phyloP scores from a whole-genome alignment of 2,888 invertebrate genomes.

The Athalia cordata region DNA sequence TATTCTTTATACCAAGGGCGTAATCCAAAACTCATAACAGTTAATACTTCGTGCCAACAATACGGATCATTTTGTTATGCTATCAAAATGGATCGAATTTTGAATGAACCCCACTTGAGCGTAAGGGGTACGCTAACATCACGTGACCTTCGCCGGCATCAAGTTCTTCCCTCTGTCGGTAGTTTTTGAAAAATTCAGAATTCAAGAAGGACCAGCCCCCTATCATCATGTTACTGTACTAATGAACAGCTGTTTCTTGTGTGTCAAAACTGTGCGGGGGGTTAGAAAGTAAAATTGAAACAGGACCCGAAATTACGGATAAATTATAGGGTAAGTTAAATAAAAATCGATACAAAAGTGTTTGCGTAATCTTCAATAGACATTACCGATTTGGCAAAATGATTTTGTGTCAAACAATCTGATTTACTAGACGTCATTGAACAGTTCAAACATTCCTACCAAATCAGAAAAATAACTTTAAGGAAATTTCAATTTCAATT shows the following conservation, averaged over 20 bases:
- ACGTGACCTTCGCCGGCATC: constrained; percentile 2
- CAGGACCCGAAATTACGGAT: constrained; percentile 29
- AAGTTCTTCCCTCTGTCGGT: constrained; percentile 13
- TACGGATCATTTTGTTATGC: no score
- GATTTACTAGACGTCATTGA: constrained; percentile 8
- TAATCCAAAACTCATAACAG: background rate
- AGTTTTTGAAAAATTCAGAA: background rate
- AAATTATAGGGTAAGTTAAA: constrained; percentile 57
- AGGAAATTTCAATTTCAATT: background rate
- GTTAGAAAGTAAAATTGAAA: constrained; percentile 55
- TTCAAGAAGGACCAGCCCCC: background rate
- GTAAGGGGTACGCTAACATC: background rate
- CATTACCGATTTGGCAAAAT: background rate
- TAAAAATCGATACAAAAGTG: background rate
- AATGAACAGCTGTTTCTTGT: constrained; percentile 64
- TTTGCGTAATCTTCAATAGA: background rate
- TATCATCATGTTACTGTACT: constrained; percentile 11
- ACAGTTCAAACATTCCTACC: constrained; percentile 1
- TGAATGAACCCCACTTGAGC: no score
- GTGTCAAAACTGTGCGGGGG: constrained; percentile 68
- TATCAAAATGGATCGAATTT: no score
- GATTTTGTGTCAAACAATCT: constrained; percentile 29
- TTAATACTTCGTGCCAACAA: background rate
- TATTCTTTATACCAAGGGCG: background rate
- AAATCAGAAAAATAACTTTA: no score